These are phyloP conservation scores for Trichosurus vulpecula DNA, from an alignment of 2,797 vertebrate genomes.

Conservation along the genomic window DNA sequence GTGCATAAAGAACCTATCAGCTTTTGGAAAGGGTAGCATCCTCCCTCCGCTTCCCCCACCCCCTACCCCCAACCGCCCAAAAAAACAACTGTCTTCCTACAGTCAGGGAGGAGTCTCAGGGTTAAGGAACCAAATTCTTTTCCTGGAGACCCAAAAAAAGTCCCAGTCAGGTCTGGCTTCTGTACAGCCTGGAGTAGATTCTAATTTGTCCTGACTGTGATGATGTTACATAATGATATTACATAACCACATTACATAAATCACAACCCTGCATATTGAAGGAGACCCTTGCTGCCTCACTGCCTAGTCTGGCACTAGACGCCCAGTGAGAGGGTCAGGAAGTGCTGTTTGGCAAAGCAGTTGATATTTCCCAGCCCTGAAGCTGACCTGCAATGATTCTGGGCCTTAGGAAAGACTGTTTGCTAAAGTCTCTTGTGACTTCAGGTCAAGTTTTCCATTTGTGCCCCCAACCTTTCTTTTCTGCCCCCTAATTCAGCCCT, in stretches of 20 bases:
- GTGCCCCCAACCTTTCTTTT: not conserved
- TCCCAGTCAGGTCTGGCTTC: conserved; percentile 16
- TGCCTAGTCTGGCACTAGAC: conserved; percentile 17
- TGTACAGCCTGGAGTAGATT: conserved; percentile 42
- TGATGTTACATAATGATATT: conserved; percentile 56
- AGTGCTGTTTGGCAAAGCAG: not conserved
- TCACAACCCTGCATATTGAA: conserved; percentile 16
- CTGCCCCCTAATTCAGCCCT: not conserved
- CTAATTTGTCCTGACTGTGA: conserved; percentile 27
- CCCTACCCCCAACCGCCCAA: not conserved
- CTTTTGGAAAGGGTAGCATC: not conserved
- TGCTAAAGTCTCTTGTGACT: not conserved
- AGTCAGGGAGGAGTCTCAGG: not conserved
- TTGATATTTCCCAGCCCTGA: not conserved
- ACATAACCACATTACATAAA: conserved; percentile 38
- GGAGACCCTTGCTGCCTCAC: not conserved
- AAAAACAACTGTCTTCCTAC: not conserved
- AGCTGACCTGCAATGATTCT: not conserved
- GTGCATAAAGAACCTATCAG: not conserved
- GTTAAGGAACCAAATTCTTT: not conserved
- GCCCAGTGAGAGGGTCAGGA: not conserved
- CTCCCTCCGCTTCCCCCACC: not conserved
- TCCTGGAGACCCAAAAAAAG: not conserved
- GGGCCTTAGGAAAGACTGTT: not conserved
- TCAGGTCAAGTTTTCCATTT: not conserved